Conservation (phyloP, 2,888 invertebrate species). For the Tinea pellionella region DNA sequence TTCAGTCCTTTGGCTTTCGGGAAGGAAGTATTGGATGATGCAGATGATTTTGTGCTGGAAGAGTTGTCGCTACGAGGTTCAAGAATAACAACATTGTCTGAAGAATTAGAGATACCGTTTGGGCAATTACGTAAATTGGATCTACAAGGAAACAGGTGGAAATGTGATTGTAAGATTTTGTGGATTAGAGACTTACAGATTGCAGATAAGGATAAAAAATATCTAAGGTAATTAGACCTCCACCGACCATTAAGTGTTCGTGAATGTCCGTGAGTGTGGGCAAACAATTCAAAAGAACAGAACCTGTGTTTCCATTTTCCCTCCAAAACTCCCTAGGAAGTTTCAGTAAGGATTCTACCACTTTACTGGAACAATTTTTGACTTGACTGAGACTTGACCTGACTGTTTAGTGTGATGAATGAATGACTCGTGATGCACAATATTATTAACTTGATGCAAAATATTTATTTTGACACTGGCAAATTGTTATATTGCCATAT, state of each 20-base stretch:
- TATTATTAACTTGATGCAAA: no score
- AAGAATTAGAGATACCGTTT: conserved; percentile 48
- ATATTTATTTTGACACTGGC: no score
- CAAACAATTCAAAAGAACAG: no score
- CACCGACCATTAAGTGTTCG: neutral
- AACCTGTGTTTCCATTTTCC: no score
- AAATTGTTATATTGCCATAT: no score
- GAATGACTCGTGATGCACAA: no score
- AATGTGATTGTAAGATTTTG: conserved; percentile 71
- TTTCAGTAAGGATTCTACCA: no score
- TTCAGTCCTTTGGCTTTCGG: conserved; percentile 60
- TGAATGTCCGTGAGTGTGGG: no score
- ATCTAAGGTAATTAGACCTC: conserved; percentile 60
- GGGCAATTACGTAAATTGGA: conserved; percentile 56
- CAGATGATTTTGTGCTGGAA: conserved; percentile 52
- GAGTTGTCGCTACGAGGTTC: conserved; percentile 57
- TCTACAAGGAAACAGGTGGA: conserved; percentile 73
- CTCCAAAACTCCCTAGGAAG: no score
- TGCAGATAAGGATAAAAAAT: conserved; percentile 41
- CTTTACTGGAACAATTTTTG: no score
- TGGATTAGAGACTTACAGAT: conserved; percentile 62
- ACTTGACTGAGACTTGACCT: no score
- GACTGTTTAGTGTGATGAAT: no score
- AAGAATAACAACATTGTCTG: conserved; percentile 43
- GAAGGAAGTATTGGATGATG: conserved; percentile 39